These are phyloP conservation scores for Progne subis DNA, from an alignment of 2,113 vertebrate species.

Conservation along the genomic window DNA sequence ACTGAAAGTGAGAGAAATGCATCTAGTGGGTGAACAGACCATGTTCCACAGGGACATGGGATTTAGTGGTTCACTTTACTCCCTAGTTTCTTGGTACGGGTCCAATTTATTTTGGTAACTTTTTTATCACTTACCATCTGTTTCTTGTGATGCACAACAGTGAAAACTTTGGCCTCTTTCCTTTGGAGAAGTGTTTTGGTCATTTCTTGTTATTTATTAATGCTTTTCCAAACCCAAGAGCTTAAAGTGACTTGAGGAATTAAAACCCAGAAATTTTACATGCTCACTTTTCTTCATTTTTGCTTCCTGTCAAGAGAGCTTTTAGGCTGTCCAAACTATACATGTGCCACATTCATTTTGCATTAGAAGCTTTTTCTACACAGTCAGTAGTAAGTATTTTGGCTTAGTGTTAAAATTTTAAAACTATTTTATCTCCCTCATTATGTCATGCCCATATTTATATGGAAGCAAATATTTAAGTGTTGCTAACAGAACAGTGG, in stretches of 20 bases:
- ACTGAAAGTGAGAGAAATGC: not conserved
- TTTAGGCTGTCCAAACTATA: not conserved
- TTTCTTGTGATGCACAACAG: not conserved
- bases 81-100: not conserved
- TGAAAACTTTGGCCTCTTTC: not conserved
- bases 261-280: not conserved
- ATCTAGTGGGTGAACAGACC: not conserved
- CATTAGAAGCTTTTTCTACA: not conserved
- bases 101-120: not conserved
- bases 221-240: not conserved
- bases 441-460: not conserved
- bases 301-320: not conserved
- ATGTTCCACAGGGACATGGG: not conserved
- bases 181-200: not conserved
- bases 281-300: not conserved
- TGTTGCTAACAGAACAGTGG: not conserved
- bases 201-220: not conserved
- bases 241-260: not conserved
- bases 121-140: not conserved
- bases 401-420: not conserved
- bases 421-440: not conserved
- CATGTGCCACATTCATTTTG: constrained; percentile 35
- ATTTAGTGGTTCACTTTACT: not conserved
- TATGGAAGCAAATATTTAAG: not conserved
- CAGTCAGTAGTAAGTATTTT: not conserved